These are phyloP conservation scores for Leptogaster cylindrica DNA, from an alignment of 2,888 invertebrate species.

Conservation along the genomic window DNA sequence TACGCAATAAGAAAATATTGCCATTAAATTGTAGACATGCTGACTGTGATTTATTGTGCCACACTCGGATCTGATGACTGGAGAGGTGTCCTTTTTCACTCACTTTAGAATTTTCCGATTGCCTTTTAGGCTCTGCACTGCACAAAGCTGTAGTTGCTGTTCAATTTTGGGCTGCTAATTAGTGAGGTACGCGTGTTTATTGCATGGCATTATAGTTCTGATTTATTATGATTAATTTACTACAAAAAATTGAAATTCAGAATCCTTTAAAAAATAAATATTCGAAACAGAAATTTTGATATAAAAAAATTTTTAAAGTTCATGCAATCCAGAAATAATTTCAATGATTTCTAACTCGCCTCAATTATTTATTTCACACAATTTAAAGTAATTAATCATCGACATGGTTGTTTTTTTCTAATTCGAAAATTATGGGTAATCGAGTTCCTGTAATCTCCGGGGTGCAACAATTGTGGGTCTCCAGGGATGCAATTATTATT, in stretches of 20 bases:
- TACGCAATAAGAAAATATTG: neutral
- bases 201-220: neutral
- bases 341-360: neutral
- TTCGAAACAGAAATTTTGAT: neutral
- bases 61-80: conserved; percentile 7
- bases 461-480: conserved; percentile 14
- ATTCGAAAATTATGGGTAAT: too few species aligned
- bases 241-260: neutral
- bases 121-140: too few species aligned
- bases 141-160: neutral
- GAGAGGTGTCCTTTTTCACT: conserved; percentile 6
- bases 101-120: conserved; percentile 3
- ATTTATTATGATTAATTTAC: conserved; percentile 17
- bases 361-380: too few species aligned
- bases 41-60: conserved; percentile 7
- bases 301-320: neutral
- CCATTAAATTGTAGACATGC: conserved; percentile 11
- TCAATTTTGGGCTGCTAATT: conserved; percentile 4
- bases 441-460: neutral
- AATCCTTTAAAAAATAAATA: neutral
- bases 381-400: too few species aligned
- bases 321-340: neutral
- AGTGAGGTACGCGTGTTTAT: conserved; percentile 6
- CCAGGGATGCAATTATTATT: conserved; percentile 39
- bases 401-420: too few species aligned